Evolutionary conservation across 2,888 invertebrate species (phyloP), one percentile per base, ranked within the genome.

Genomic region (Drosophila aldrichi): DNA sequence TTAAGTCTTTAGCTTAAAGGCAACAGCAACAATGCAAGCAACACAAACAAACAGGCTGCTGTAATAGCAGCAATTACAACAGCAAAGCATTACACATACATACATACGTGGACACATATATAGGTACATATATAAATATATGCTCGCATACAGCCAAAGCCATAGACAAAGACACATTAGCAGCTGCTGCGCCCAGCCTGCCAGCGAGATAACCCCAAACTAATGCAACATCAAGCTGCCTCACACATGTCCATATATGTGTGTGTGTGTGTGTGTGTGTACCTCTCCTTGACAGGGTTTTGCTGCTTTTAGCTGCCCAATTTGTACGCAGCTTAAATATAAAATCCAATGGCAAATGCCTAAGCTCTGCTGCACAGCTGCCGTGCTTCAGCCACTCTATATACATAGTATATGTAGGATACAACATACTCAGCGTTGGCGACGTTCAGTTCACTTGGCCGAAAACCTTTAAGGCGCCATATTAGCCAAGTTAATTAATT

Each of bases 21-120:
- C 76, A 83, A 54, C 60, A 48, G 34, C 76, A 69, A 59, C 79
- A 77, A 61, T 55, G 63, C 55, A 57, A 68, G 52, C 60, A 66
- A 63, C 34, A 43, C 63, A 62, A 75, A 74, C 76, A 88, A 58
- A 67, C 81, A 70, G 68, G 66, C 81, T 74, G 66, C 77, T 87
- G 74, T 77, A 77, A 89, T 89, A 88, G 85, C 82, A 81, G 71
- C 85, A 89, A 89, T 88, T 89, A 88, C 77, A 77, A 81, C 59
- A 70, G 69, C 64, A 74, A 64, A 67, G 46, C 78, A 67, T 58
- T 66, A 49, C 14, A 63, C 36, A 60, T 32, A 74, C 16, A 22
- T 36, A 14, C 12, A 34, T 36, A 6, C 36, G 16, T 36, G 14
- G 14, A 36, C 10, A 61, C 5, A 49, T 12, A 25, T 14, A n/a